phyloP scores from a whole-genome alignment of 2,113 vertebrate genomes.

The Pogona vitticeps region DNA sequence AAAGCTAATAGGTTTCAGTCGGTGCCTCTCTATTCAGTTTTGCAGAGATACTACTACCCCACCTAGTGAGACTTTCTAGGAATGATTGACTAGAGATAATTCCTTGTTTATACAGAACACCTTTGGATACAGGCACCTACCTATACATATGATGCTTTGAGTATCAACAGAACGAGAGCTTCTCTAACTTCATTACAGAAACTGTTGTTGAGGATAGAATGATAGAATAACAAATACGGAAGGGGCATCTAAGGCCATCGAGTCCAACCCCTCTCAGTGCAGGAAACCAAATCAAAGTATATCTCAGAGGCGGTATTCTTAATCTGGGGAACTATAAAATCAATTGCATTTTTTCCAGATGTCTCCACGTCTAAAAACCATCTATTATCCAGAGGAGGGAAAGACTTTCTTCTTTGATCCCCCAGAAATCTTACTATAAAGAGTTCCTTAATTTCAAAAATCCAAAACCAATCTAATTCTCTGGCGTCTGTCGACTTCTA shows the following conservation, averaged over 20 bases:
- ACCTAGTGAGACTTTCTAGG: constrained; percentile 24
- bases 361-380: not conserved
- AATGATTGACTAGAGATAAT: not conserved
- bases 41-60: not conserved
- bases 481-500: not conserved
- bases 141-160: not conserved
- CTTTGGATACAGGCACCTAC: not conserved
- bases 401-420: not conserved
- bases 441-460: no score
- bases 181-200: not conserved
- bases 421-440: not conserved
- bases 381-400: no score
- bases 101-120: not conserved
- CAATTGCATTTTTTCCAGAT: not conserved
- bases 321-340: not conserved
- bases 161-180: not conserved
- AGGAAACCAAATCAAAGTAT: no score
- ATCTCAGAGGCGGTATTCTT: no score
- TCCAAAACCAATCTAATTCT: not conserved
- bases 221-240: not conserved
- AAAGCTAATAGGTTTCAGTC: not conserved
- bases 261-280: no score
- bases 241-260: no score
- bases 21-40: not conserved
- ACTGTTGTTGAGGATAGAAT: not conserved